Evolutionary conservation across 1,140 invertebrate genomes (phyloP).

Genomic region (Eumeta japonica): DNA sequence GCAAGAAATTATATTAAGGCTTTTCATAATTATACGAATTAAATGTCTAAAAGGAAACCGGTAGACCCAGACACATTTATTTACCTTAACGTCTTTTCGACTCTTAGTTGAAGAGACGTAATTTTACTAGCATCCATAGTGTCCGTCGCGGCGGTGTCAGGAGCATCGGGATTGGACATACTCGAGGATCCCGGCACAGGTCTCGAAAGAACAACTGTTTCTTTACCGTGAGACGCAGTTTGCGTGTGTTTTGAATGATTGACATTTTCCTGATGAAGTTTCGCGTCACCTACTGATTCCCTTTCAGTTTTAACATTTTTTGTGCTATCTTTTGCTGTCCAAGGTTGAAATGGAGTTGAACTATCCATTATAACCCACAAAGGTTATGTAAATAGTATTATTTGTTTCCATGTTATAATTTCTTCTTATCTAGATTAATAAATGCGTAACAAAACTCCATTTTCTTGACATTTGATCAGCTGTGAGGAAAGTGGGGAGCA

Average conservation of each 20-base stretch:
- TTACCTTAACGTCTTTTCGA: constrained; percentile 53
- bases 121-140: constrained; percentile 51
- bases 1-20: too few species aligned
- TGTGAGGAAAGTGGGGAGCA: constrained; percentile 42
- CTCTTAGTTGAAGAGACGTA: constrained; percentile 52
- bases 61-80: not conserved
- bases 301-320: constrained; percentile 49
- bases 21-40: too few species aligned
- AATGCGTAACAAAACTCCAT: constrained; percentile 57
- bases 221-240: constrained; percentile 56
- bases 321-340: constrained; percentile 43
- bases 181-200: constrained; percentile 37
- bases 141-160: constrained; percentile 25
- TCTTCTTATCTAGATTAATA: constrained; percentile 36
- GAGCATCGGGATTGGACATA: constrained; percentile 23
- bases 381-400: constrained; percentile 29
- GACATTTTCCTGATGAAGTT: constrained; percentile 57
- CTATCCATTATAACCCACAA: constrained; percentile 50
- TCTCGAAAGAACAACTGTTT: constrained; percentile 42
- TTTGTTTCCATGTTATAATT: constrained; percentile 44
- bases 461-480: constrained; percentile 57
- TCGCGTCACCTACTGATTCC: constrained; percentile 54
- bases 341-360: constrained; percentile 53
- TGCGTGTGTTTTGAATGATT: constrained; percentile 58
- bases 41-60: not conserved